Percentiles rank a stretch among this genome's conserved stretches.
Evolutionary conservation across 2,888 invertebrate genomes (phyloP).

Genomic region (Eristalis intricaria): DNA sequence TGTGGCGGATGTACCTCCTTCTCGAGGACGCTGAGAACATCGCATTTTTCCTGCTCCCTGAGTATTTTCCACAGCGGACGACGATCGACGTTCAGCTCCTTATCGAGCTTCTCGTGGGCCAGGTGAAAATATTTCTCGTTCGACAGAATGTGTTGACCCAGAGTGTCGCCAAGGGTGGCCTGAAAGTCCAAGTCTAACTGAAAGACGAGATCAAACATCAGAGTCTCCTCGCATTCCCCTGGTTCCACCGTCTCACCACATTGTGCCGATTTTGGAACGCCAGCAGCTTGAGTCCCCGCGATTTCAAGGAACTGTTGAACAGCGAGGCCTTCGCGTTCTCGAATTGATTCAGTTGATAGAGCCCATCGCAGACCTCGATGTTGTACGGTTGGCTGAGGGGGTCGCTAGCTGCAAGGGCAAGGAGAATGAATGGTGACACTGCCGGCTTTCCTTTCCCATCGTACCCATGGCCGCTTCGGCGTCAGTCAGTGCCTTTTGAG

Average conservation of each 20-base stretch:
- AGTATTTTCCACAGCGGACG: conserved; percentile 62
- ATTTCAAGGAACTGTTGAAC: conserved; percentile 75
- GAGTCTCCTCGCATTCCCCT: neutral
- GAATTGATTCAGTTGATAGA: conserved; percentile 78
- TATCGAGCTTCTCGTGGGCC: conserved; percentile 29
- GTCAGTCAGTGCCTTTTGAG: conserved; percentile 76
- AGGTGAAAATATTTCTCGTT: conserved; percentile 46
- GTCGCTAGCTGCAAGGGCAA: conserved; percentile 49
- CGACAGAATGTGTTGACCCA: conserved; percentile 46
- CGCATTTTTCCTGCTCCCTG: conserved; percentile 54
- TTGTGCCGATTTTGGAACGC: conserved; percentile 75
- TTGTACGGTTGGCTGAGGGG: conserved; percentile 75
- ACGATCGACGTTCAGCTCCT: conserved; percentile 4
- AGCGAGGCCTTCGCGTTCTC: conserved; percentile 75
- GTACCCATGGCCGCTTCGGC: conserved; percentile 76
- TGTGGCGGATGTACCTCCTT: conserved; percentile 32
- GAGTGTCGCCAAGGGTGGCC: conserved; percentile 66
- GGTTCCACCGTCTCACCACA: conserved; percentile 73
- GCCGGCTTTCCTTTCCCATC: neutral
- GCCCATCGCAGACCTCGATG: conserved; percentile 78
- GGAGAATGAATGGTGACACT: neutral
- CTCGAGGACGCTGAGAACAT: conserved; percentile 61
- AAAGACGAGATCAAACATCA: neutral
- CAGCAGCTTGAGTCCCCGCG: conserved; percentile 75
- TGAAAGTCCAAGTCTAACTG: conserved; percentile 78